Percentiles rank a stretch among this genome's conserved stretches.
Conservation (phyloP, 2,797 vertebrate species). For the Vespertilio murinus region DNA sequence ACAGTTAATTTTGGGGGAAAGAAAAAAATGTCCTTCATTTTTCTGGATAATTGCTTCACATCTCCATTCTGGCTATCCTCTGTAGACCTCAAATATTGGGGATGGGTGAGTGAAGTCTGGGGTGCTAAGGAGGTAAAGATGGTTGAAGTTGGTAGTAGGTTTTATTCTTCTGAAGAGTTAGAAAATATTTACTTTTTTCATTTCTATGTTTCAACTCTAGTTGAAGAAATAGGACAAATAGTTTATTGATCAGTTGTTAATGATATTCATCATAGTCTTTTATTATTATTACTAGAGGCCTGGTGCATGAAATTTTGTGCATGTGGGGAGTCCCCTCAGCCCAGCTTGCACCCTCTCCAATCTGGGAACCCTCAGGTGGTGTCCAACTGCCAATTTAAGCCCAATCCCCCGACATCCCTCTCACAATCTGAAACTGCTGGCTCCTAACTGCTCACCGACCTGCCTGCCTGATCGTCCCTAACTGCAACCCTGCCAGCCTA, state of each 20-base stretch:
- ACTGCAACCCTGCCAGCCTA: too few species aligned
- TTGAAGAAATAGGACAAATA: constrained; percentile 53
- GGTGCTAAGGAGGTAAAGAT: background rate
- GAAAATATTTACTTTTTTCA: constrained; percentile 41
- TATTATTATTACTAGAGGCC: too few species aligned
- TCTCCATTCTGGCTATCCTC: background rate
- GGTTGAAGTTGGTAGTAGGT: background rate
- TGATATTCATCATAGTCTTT: constrained; percentile 35
- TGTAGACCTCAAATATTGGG: background rate
- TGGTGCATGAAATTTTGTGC: too few species aligned
- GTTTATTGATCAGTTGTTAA: constrained; percentile 38
- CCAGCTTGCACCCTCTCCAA: too few species aligned
- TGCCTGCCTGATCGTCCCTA: too few species aligned
- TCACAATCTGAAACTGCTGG: too few species aligned
- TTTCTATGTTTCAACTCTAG: constrained; percentile 37
- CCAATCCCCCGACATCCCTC: too few species aligned
- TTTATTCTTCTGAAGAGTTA: background rate
- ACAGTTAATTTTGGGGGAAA: background rate
- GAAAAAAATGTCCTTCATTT: background rate
- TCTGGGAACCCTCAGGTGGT: too few species aligned
- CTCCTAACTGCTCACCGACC: too few species aligned
- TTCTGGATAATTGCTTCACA: background rate
- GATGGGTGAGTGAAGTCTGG: too few species aligned
- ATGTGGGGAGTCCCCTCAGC: too few species aligned
- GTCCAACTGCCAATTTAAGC: too few species aligned